phyloP scores from a whole-genome alignment of 2,797 vertebrate species.

The Parauchenoglanis punctatus region DNA sequence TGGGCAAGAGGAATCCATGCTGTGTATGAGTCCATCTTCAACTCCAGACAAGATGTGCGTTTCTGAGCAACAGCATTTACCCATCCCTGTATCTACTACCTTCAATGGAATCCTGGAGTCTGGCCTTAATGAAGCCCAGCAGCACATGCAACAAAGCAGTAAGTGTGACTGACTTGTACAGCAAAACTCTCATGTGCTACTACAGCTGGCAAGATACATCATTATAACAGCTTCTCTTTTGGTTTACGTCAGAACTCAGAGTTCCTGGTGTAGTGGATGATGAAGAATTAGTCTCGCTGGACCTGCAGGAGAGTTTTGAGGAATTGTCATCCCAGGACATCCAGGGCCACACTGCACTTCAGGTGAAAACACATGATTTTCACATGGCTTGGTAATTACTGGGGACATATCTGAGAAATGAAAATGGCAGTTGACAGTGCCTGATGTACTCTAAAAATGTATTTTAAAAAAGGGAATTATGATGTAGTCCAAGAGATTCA shows the following conservation, averaged over 20 bases:
- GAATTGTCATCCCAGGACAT: slow-evolving; percentile 25
- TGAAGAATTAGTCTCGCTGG: slow-evolving; percentile 18
- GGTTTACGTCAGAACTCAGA: slow-evolving; percentile 25
- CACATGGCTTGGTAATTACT: not conserved
- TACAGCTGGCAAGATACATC: not conserved
- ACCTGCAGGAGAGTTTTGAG: slow-evolving; percentile 24
- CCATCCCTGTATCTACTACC: slow-evolving; percentile 50
- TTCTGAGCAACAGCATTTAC: slow-evolving; percentile 64
- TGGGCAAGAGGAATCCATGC: slow-evolving; percentile 39
- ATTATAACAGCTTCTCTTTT: slow-evolving; percentile 14
- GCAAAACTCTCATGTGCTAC: not conserved
- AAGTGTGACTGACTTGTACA: slow-evolving; percentile 55
- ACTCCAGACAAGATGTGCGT: slow-evolving; percentile 30
- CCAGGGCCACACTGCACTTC: slow-evolving; percentile 14
- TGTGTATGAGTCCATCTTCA: slow-evolving; percentile 60
- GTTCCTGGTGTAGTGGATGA: slow-evolving; percentile 26
- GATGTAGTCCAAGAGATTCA: not conserved
- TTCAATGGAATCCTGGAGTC: slow-evolving; percentile 60
- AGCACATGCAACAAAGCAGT: slow-evolving; percentile 73
- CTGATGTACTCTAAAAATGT: not conserved
- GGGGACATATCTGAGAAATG: not conserved
- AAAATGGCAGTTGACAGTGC: not conserved
- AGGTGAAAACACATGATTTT: slow-evolving; percentile 15
- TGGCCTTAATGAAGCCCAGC: slow-evolving; percentile 59
- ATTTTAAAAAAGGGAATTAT: not conserved